Percentiles rank a stretch among this genome's conserved stretches.
phyloP scores from a whole-genome alignment of 2,113 vertebrate genomes.

The Trichomycterus rosablanca region DNA sequence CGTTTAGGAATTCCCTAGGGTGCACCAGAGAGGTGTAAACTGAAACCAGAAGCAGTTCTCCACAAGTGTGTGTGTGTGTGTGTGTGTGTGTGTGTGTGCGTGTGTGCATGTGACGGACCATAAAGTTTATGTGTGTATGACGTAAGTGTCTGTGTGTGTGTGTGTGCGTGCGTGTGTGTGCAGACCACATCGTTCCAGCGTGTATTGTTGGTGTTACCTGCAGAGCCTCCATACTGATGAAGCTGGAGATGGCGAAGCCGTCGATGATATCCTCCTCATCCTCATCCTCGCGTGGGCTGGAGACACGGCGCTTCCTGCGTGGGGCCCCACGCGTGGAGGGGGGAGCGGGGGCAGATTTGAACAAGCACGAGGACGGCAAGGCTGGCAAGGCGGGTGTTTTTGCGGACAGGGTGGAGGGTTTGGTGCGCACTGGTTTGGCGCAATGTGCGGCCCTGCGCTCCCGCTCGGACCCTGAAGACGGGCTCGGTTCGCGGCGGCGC shows the following conservation, averaged over 20 bases:
- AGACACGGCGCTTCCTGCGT: constrained; percentile 83
- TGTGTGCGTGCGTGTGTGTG: not conserved
- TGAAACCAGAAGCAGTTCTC: too few species aligned
- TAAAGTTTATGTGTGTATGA: too few species aligned
- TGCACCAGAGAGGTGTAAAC: too few species aligned
- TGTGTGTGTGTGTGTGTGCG: too few species aligned
- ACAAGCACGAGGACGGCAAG: not conserved
- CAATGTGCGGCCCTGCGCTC: constrained; percentile 66
- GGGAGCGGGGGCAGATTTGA: constrained; percentile 11
- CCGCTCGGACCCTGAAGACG: constrained; percentile 83
- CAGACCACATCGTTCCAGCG: not conserved
- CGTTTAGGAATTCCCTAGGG: too few species aligned
- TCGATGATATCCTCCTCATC: constrained; percentile 96
- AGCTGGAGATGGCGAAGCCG: constrained; percentile 91
- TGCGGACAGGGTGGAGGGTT: not conserved
- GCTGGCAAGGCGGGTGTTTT: not conserved
- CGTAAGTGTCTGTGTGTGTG: not conserved
- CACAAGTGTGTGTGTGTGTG: too few species aligned
- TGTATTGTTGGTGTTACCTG: constrained; percentile 73
- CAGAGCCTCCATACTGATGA: constrained; percentile 86
- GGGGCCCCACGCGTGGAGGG: constrained; percentile 56
- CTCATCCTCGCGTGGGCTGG: constrained; percentile 87
- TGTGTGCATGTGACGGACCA: too few species aligned
- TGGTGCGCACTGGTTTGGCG: constrained; percentile 64
- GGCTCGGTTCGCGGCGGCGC: constrained; percentile 75